Conservation (phyloP, 2,888 invertebrate species). For the Panzeria rudis region DNA sequence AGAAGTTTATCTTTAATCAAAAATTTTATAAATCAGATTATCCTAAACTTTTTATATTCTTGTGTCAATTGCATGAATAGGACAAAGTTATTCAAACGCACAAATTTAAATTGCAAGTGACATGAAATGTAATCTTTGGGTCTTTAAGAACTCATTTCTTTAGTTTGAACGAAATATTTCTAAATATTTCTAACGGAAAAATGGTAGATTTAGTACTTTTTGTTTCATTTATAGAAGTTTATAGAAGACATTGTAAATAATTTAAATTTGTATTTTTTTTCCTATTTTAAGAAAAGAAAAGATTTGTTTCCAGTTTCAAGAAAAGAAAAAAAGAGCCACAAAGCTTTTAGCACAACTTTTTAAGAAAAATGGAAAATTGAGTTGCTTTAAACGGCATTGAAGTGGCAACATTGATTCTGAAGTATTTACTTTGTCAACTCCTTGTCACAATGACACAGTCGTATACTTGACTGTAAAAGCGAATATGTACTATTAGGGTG, state of each 20-base stretch:
- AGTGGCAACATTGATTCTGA: conserved; percentile 68
- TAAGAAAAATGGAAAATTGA: conserved; percentile 66
- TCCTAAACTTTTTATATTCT: conserved; percentile 34
- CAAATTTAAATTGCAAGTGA: conserved; percentile 45
- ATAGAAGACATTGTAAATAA: not conserved
- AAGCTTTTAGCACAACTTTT: conserved; percentile 68
- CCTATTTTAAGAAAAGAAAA: not conserved
- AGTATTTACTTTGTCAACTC: conserved; percentile 78
- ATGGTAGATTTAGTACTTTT: not conserved
- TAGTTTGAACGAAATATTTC: not conserved
- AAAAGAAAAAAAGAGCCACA: not conserved
- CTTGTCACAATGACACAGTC: conserved; percentile 57
- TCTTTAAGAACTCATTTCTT: not conserved
- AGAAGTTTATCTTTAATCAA: conserved; percentile 64
- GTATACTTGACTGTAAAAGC: conserved; percentile 44
- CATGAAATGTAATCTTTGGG: conserved; percentile 47
- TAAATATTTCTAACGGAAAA: not conserved
- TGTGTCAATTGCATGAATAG: conserved; percentile 58
- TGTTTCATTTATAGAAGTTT: not conserved
- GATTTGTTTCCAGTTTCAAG: not conserved
- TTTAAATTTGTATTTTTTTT: not conserved
- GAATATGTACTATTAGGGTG: not conserved
- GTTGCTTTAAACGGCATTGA: conserved; percentile 26
- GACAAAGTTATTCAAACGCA: conserved; percentile 32
- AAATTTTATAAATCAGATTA: conserved; percentile 66